Conservation (phyloP, 2,113 vertebrate genomes). For the Phyllostomus discolor region DNA sequence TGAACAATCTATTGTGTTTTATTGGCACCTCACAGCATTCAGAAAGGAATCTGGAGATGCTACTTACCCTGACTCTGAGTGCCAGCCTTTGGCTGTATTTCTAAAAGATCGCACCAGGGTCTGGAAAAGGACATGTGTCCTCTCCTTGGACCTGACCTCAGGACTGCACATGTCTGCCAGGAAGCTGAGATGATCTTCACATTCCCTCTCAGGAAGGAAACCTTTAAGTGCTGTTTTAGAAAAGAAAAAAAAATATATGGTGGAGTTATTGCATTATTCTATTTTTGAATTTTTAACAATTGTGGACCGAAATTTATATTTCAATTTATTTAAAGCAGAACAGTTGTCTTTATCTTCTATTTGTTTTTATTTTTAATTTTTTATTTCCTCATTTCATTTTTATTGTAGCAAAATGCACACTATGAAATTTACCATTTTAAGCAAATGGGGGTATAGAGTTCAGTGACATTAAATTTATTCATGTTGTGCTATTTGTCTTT, state of each 20-base stretch:
- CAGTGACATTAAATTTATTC: no score
- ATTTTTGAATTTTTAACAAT: neutral
- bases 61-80: fast-evolving
- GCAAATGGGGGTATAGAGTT: no score
- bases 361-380: no score
- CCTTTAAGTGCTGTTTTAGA: neutral
- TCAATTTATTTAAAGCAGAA: neutral
- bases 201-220: neutral
- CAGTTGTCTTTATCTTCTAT: neutral
- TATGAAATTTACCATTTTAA: no score
- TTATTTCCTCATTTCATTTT: no score
- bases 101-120: neutral
- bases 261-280: neutral
- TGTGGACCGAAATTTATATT: neutral
- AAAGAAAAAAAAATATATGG: neutral
- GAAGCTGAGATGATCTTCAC: neutral
- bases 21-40: neutral
- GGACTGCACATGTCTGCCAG: neutral
- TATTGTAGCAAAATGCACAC: no score
- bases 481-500: neutral
- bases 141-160: neutral
- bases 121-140: neutral
- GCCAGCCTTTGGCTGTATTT: neutral
- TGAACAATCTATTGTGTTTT: neutral
- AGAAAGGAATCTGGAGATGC: neutral